Percentiles rank a stretch among this genome's conserved stretches.
Conservation (phyloP, 2,113 vertebrate genomes). For the Galemys pyrenaicus region DNA sequence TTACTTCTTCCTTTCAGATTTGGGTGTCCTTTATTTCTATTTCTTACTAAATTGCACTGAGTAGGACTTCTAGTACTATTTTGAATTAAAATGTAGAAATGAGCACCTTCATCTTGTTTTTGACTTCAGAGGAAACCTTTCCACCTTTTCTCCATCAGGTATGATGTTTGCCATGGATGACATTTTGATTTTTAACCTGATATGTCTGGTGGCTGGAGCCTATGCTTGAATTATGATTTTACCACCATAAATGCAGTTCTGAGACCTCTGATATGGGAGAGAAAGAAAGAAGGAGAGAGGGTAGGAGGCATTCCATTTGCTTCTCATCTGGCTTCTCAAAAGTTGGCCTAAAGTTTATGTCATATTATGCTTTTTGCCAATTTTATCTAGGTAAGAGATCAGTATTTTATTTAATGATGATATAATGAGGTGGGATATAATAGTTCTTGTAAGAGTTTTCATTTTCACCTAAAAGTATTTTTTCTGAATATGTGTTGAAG, state of each 20-base stretch:
- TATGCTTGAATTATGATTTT: neutral
- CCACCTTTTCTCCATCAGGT: neutral
- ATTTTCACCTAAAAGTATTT: slow-evolving; percentile 11
- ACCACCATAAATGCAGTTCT: neutral
- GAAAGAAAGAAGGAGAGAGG: too few species aligned
- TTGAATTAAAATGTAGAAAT: neutral
- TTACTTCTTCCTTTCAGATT: neutral
- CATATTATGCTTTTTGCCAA: neutral
- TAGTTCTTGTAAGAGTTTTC: slow-evolving; percentile 1
- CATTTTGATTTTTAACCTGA: slow-evolving; percentile 32
- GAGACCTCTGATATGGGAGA: neutral
- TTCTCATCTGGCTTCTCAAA: slow-evolving; percentile 11
- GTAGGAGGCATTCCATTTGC: neutral
- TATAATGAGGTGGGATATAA: neutral
- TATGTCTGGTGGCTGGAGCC: neutral
- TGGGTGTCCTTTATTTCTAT: neutral
- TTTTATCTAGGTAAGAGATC: neutral
- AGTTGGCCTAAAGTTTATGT: neutral
- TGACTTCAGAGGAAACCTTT: neutral
- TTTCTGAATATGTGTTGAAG: neutral
- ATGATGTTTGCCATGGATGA: neutral
- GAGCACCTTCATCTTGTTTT: neutral
- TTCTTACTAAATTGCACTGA: neutral
- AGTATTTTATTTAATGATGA: neutral
- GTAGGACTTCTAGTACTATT: neutral